Evolutionary conservation across 1,140 invertebrate genomes (phyloP), one percentile per base, ranked within the genome.

Genomic region (Papilio helenus): DNA sequence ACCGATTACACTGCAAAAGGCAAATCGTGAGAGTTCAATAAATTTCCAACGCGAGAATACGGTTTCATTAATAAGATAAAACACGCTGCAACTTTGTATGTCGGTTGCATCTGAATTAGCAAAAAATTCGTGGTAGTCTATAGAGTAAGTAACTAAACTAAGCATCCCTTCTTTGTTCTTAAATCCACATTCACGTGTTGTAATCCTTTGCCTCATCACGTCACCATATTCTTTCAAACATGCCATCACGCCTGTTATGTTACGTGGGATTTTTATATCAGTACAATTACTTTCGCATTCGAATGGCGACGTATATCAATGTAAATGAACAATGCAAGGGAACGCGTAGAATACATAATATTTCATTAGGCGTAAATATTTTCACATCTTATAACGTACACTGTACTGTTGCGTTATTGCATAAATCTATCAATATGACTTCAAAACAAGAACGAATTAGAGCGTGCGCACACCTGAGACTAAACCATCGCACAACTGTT

Each of bases 231-330:
- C 23, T 68, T 68, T 18, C 61, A 34, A 29, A 34, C 61, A 68
- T 68, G 61, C 61, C 61, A 68, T 68, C 61, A 68, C 61, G 23
- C 61, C 10, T 29, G 23, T 68, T 68, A n/a, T 68, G 61, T 68
- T 68, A 68, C 14, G 61, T 68, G 61, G 61, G 61, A 34, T 68
- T 68, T 65, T 68, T 61, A 26, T 68, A n/a, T n/a, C n/a, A n/a
- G 23, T 61, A 34, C 10, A 68, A 34, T 68, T 68, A 68, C 61
- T 68, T 29, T 68, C 61, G 61, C 61, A 68, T 68, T 68, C 61
- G 26, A 68, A 68, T 68, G 26, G 29, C 26, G 23, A 12, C 58
- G 61, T 68, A 68, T 29, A 29, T 68, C 61, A 68, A 68, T 65
- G 58, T 65, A 65, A 58, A 58, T 61, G 58, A n/a, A 29, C 61